Percentiles rank a stretch among this genome's conserved stretches.
phyloP scores from a whole-genome alignment of 2,888 invertebrate genomes.

The Aleiodes alternator region DNA sequence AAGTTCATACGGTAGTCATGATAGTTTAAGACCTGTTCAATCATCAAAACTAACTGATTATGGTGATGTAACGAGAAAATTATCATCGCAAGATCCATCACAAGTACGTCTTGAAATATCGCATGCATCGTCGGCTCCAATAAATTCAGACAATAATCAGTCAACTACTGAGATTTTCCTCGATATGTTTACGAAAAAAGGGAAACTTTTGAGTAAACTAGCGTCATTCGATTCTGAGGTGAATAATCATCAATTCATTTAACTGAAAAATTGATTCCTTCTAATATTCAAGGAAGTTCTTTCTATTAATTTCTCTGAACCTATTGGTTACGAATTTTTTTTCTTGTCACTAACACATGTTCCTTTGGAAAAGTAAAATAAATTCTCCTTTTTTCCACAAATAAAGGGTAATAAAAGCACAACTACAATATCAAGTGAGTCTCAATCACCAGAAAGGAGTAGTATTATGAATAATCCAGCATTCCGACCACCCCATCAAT shows the following conservation, averaged over 20 bases:
- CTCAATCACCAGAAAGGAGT: conserved; percentile 81
- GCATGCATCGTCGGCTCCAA: conserved; percentile 74
- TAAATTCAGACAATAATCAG: conserved; percentile 75
- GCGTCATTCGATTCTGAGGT: conserved; percentile 93
- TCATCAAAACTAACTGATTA: conserved; percentile 74
- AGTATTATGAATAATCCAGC: conserved; percentile 89
- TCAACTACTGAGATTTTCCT: conserved; percentile 94
- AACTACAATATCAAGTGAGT: conserved; percentile 67
- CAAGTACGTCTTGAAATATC: conserved; percentile 79
- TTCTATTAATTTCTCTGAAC: no score
- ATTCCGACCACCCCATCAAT: conserved; percentile 84
- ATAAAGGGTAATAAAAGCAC: conserved; percentile 67
- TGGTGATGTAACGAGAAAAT: conserved; percentile 80
- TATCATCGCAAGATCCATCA: conserved; percentile 81
- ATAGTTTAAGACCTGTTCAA: conserved; percentile 82
- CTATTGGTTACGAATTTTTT: neutral
- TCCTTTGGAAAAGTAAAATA: neutral
- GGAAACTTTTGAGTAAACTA: conserved; percentile 90
- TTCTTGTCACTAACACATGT: no score
- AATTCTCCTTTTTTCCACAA: conserved; percentile 55
- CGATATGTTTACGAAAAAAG: conserved; percentile 94
- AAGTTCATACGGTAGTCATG: conserved; percentile 83
- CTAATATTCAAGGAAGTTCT: no score
- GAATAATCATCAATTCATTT: conserved; percentile 1
- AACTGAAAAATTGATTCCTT: no score